phyloP scores from a whole-genome alignment of 2,797 vertebrate species.

The Alauda arvensis region DNA sequence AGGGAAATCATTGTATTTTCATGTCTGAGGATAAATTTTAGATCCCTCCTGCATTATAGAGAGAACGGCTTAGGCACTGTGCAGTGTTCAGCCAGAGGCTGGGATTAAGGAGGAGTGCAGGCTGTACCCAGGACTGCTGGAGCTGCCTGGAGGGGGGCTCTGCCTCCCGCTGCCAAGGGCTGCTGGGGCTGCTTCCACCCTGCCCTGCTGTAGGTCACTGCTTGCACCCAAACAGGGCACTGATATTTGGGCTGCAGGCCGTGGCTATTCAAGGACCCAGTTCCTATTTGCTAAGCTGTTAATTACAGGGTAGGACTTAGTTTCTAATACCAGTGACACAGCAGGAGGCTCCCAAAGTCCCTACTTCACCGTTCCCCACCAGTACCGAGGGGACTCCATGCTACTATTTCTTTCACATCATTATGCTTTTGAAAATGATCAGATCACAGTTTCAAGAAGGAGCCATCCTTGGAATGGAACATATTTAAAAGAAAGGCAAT shows the following conservation, averaged over 20 bases:
- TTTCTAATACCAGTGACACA: constrained; percentile 43
- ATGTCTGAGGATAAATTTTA: neutral
- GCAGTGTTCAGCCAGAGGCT: neutral
- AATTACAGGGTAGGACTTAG: constrained; percentile 46
- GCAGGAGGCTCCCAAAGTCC: constrained; percentile 8
- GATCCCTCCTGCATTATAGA: neutral
- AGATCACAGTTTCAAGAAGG: neutral
- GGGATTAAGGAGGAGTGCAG: neutral
- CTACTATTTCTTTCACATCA: neutral
- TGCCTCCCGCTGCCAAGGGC: neutral
- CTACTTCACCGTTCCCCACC: neutral
- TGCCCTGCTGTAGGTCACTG: neutral
- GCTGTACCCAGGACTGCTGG: rapidly evolving
- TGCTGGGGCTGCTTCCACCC: neutral
- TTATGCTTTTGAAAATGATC: neutral
- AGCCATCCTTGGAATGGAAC: neutral
- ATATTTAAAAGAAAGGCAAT: constrained; percentile 29
- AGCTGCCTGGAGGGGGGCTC: neutral
- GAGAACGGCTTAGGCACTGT: neutral
- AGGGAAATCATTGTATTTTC: neutral
- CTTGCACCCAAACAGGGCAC: neutral
- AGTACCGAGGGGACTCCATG: neutral
- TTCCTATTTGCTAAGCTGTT: constrained; percentile 54
- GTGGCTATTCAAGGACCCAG: constrained; percentile 32
- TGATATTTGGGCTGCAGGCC: neutral